Conservation (phyloP, 2,113 vertebrate genomes). For the Dipodomys ordii region DNA sequence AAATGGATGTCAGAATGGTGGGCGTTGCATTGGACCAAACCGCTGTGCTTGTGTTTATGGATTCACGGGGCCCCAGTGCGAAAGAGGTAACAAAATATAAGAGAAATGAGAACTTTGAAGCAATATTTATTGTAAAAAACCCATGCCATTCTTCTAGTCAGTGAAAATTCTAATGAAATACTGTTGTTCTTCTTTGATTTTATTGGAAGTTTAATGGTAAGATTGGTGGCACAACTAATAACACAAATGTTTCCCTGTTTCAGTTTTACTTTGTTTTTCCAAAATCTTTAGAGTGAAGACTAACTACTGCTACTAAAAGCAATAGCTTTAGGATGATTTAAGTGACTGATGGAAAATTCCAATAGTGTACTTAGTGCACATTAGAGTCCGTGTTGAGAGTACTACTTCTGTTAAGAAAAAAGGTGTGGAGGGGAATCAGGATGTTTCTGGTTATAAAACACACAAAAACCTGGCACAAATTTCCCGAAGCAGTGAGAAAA, state of each 20-base stretch:
- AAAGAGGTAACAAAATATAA: conserved; percentile 91
- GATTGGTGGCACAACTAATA: background rate
- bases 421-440: too few species aligned
- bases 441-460: background rate
- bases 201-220: background rate
- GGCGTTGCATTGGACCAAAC: conserved; percentile 97
- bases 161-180: background rate
- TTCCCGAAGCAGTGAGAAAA: background rate
- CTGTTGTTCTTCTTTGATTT: background rate
- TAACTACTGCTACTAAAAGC: background rate
- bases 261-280: too few species aligned
- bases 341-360: background rate
- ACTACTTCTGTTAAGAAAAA: background rate
- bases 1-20: conserved; percentile 96
- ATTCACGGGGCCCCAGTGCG: conserved; percentile 98
- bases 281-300: background rate
- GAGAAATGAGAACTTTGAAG: background rate
- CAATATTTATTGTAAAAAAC: background rate
- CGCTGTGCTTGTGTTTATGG: conserved; percentile 98
- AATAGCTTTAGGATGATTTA: background rate
- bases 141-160: background rate
- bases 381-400: background rate
- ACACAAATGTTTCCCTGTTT: background rate
- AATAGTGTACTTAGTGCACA: background rate
- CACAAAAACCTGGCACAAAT: background rate